phyloP scores from a whole-genome alignment of 1,140 invertebrate species.

The Magallana gigas region DNA sequence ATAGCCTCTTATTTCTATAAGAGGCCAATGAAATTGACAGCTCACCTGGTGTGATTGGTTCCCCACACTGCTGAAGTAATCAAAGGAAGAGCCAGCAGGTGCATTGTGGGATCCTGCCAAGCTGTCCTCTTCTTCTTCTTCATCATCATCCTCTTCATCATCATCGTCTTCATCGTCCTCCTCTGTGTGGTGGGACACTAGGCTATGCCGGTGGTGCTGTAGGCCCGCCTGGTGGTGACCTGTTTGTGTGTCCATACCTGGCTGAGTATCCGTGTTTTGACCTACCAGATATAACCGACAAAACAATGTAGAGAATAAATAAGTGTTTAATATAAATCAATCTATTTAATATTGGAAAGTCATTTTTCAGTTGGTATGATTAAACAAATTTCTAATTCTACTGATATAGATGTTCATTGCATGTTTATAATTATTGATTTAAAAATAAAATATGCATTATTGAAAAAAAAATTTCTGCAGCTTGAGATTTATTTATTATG shows the following conservation, averaged over 20 bases:
- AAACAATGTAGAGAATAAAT: constrained; percentile 24
- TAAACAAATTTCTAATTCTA: too few species aligned
- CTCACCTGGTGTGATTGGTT: constrained; percentile 38
- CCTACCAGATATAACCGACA: constrained; percentile 2
- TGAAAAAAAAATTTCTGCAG: too few species aligned
- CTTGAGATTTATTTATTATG: neutral
- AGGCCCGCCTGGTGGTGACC: neutral
- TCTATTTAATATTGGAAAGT: neutral
- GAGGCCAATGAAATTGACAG: neutral
- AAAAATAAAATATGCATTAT: too few species aligned
- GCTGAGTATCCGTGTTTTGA: neutral
- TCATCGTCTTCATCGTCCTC: constrained; percentile 53
- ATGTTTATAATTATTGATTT: too few species aligned
- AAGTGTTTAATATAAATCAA: neutral
- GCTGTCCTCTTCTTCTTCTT: constrained; percentile 49
- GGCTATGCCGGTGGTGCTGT: constrained; percentile 54
- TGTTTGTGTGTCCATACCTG: neutral
- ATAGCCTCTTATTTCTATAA: too few species aligned
- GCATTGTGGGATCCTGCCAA: constrained; percentile 15
- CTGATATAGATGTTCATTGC: too few species aligned
- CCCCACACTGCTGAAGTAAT: constrained; percentile 53
- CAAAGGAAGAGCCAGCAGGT: constrained; percentile 48
- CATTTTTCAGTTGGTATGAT: neutral
- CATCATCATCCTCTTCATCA: constrained; percentile 50
- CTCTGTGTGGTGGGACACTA: constrained; percentile 57